Conservation (phyloP, 2,797 vertebrate species). For the Melopsittacus undulatus region DNA sequence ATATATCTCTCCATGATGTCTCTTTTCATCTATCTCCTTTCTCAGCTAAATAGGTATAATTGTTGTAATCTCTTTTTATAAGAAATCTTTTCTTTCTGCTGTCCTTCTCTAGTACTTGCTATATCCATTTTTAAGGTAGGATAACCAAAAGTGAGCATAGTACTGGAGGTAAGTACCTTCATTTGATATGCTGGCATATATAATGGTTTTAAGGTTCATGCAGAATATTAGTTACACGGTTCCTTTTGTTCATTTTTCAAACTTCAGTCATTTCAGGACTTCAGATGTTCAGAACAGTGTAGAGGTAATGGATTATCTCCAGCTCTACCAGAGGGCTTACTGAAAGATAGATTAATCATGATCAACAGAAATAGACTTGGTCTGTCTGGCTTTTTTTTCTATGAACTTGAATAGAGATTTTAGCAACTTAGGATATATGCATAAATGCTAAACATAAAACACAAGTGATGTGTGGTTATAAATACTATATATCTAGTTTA, state of each 20-base stretch:
- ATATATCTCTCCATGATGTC: not conserved
- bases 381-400: not conserved
- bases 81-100: not conserved
- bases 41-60: not conserved
- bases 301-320: slow-evolving; percentile 10
- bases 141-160: not conserved
- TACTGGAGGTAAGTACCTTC: not conserved
- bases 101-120: not conserved
- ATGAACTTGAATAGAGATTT: not conserved
- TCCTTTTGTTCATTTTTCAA: not conserved
- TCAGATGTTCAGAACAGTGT: slow-evolving; percentile 2
- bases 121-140: not conserved
- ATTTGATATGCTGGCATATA: not conserved
- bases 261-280: slow-evolving; percentile 20
- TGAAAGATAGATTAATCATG: slow-evolving; percentile 24
- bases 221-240: not conserved
- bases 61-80: not conserved
- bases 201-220: not conserved
- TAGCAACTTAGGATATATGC: not conserved
- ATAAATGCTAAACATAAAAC: not conserved
- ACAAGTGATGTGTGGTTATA: not conserved
- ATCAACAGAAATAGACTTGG: slow-evolving; percentile 2
- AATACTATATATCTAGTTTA: not conserved
- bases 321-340: slow-evolving; percentile 10
- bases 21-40: not conserved